A percentile compares a stretch with the other conserved stretches of the same genome.
These are phyloP conservation scores for Drosophila yakuba DNA, from an alignment of 1,140 invertebrate genomes.

Conservation along the genomic window DNA sequence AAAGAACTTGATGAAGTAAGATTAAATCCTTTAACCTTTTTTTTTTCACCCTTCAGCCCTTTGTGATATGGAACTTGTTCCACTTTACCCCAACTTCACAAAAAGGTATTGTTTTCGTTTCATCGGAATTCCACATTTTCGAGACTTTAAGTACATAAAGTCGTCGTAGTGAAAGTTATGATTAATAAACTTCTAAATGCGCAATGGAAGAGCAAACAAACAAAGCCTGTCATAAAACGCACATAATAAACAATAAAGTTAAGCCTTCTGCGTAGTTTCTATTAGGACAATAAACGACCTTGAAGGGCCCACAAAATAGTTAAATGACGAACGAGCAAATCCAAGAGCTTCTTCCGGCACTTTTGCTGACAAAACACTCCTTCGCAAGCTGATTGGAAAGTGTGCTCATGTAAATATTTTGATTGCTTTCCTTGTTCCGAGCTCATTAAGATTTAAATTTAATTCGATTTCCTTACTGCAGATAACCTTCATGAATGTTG, in stretches of 20 bases:
- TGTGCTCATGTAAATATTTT: constrained; percentile 41
- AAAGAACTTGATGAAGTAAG: too few relatives aligned
- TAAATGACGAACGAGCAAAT: constrained; percentile 48
- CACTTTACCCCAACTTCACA: background rate
- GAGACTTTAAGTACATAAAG: constrained; percentile 21
- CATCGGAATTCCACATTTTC: constrained; percentile 20
- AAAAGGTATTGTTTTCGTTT: constrained; percentile 20
- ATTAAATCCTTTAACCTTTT: background rate
- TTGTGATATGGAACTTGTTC: background rate
- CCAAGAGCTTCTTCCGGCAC: constrained; percentile 34
- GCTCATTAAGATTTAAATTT: constrained; percentile 60
- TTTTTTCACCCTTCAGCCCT: background rate
- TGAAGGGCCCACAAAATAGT: constrained; percentile 27
- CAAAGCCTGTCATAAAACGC: constrained; percentile 17
- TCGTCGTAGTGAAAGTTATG: constrained; percentile 25
- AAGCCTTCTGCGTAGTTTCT: constrained; percentile 20
- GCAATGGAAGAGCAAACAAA: constrained; percentile 14
- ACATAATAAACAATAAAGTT: constrained; percentile 41
- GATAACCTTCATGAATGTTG: constrained; percentile 25
- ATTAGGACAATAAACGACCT: background rate
- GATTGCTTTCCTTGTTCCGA: constrained; percentile 26
- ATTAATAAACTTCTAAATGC: constrained; percentile 43
- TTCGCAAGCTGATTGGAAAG: constrained; percentile 36
- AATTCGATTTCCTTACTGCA: constrained; percentile 18
- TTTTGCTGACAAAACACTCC: constrained; percentile 11